Conservation (phyloP, 2,113 vertebrate genomes). For the Orthonyx spaldingii region DNA sequence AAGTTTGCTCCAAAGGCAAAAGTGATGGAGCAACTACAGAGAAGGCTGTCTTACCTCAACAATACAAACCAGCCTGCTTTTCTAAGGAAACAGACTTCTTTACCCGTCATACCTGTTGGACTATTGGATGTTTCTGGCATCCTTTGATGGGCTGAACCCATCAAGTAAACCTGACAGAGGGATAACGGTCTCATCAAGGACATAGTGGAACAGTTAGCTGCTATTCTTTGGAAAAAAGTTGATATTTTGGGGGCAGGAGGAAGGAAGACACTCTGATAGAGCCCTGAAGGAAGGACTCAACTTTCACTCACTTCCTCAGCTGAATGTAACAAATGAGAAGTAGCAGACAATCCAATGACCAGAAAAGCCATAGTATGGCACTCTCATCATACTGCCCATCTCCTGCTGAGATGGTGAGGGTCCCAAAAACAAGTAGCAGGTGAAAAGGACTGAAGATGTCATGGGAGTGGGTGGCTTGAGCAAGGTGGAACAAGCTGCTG, state of each 20-base stretch:
- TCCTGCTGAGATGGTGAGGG: neutral
- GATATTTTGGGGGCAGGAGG: neutral
- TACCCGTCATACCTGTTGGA: neutral
- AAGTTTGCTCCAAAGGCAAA: neutral
- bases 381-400: neutral
- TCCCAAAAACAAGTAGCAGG: neutral
- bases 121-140: neutral
- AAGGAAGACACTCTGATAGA: neutral
- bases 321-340: neutral
- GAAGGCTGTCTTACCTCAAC: neutral
- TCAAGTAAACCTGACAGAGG: neutral
- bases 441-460: neutral
- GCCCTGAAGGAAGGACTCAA: neutral
- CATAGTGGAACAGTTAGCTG: neutral
- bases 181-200: neutral
- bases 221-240: neutral
- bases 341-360: neutral
- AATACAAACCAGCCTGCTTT: neutral
- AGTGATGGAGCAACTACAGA: neutral
- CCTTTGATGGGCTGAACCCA: neutral
- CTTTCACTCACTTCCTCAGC: neutral
- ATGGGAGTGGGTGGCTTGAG: neutral
- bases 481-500: neutral
- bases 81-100: neutral
- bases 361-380: neutral